Evolutionary conservation across 2,797 vertebrate genomes (phyloP).

Genomic region (Rhynchonycteris naso): DNA sequence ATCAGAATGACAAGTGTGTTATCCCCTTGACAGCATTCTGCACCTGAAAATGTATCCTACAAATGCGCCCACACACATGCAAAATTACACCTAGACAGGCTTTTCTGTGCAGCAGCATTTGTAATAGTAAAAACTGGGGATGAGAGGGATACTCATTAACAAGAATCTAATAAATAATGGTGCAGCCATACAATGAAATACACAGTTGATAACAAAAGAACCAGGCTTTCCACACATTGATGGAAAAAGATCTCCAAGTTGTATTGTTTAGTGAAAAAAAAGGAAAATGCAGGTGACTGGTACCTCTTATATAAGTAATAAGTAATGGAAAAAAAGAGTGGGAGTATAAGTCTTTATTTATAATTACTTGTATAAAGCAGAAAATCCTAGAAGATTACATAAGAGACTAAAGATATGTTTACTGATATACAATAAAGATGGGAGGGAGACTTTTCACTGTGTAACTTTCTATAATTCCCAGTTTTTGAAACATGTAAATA

Average conservation of each 20-base stretch:
- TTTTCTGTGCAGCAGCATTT: neutral
- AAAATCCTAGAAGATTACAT: neutral
- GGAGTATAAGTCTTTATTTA: neutral
- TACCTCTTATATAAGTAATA: neutral
- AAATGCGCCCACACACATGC: neutral
- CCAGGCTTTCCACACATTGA: neutral
- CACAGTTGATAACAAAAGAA: neutral
- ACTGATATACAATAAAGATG: neutral
- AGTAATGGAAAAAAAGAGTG: neutral
- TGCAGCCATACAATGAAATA: neutral
- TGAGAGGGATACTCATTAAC: neutral
- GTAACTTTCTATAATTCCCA: neutral
- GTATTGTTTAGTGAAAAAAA: neutral
- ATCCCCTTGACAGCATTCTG: neutral
- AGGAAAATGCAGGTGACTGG: neutral
- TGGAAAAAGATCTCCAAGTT: neutral
- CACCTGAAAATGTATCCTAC: neutral
- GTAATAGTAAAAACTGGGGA: neutral
- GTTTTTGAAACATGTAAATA: neutral
- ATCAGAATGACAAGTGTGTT: neutral
- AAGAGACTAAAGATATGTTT: slow-evolving; percentile 31
- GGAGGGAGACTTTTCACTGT: neutral
- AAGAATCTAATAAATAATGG: neutral
- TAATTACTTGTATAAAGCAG: neutral
- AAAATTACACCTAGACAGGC: neutral